Conservation (phyloP, 2,888 invertebrate genomes). For the Achlya flavicornis region DNA sequence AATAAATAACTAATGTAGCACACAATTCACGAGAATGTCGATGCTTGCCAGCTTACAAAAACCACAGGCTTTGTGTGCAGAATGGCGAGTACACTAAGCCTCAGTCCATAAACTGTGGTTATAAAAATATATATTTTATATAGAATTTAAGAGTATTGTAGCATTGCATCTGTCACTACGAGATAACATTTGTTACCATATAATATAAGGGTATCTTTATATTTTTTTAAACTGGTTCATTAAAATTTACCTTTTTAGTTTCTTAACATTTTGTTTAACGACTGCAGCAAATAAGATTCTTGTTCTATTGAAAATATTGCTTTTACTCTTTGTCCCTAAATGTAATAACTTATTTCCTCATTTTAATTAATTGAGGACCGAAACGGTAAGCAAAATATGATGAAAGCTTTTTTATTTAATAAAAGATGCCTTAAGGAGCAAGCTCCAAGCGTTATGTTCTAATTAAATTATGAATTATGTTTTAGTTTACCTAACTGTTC, state of each 20-base stretch:
- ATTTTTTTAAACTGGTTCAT: too few relatives aligned
- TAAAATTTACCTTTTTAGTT: too few relatives aligned
- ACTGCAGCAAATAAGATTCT: neutral
- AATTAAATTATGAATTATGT: too few relatives aligned
- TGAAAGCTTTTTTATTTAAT: neutral
- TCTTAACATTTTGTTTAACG: too few relatives aligned
- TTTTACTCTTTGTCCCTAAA: neutral
- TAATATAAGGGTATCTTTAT: neutral
- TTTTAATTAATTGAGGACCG: neutral
- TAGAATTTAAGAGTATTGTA: neutral
- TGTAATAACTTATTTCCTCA: neutral
- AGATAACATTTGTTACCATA: too few relatives aligned
- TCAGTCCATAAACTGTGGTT: neutral
- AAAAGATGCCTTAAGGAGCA: neutral
- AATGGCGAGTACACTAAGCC: neutral
- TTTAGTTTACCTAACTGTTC: too few relatives aligned
- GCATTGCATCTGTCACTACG: neutral
- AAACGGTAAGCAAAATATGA: neutral
- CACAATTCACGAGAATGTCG: neutral
- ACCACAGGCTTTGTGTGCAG: neutral
- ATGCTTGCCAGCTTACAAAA: conserved; percentile 4
- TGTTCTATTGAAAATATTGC: neutral
- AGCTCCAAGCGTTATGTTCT: neutral
- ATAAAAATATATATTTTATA: neutral
- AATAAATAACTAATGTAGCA: neutral